Conservation (phyloP, 2,113 vertebrate genomes). For the Melanerpes formicivorus region DNA sequence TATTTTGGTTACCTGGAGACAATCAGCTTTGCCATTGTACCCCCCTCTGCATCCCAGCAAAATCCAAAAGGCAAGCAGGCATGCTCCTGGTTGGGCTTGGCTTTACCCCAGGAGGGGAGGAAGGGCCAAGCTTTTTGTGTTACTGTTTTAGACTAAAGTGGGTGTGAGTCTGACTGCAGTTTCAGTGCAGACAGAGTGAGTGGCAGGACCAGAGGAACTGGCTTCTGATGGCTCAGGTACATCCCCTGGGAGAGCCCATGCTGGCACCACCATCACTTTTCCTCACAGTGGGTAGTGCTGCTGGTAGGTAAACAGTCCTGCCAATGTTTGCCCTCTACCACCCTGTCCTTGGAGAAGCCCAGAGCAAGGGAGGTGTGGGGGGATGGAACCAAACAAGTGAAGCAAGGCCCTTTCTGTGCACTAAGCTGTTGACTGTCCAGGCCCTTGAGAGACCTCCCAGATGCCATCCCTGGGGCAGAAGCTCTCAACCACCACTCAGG, state of each 20-base stretch:
- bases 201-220: background rate
- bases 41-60: background rate
- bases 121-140: background rate
- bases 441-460: background rate
- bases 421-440: background rate
- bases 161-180: background rate
- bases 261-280: background rate
- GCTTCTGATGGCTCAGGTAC: background rate
- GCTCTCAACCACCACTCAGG: background rate
- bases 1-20: constrained; percentile 29
- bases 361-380: background rate
- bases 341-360: background rate
- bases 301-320: accelerated
- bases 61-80: background rate
- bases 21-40: constrained; percentile 34
- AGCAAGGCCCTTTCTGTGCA: background rate
- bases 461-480: background rate
- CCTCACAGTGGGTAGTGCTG: background rate
- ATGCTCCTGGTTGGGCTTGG: background rate
- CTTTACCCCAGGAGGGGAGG: background rate
- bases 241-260: background rate
- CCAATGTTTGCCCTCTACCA: background rate
- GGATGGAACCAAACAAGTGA: background rate
- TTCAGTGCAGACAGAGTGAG: background rate
- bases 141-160: background rate